Conservation (phyloP, 2,888 invertebrate species). For the Therioaphis trifolii region DNA sequence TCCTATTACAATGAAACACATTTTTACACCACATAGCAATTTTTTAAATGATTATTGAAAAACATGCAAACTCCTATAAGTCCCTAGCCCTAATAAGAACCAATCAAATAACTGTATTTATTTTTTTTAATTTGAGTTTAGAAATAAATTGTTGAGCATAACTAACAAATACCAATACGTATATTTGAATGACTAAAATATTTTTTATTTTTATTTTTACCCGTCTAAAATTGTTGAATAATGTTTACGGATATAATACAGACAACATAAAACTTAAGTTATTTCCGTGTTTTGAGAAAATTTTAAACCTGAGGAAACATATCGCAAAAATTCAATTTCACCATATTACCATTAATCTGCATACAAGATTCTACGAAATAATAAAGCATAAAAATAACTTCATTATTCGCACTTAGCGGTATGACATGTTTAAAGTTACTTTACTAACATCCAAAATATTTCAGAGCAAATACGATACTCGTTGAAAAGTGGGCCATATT, state of each 20-base stretch:
- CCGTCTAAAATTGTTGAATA: slow-evolving; percentile 71
- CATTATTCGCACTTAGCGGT: not conserved
- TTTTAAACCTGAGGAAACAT: not conserved
- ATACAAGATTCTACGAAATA: slow-evolving; percentile 1
- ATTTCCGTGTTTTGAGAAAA: not conserved
- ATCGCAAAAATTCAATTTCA: slow-evolving; percentile 8
- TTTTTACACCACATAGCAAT: too few species aligned
- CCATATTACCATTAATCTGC: not conserved
- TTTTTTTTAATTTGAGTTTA: too few species aligned
- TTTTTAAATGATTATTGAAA: too few species aligned
- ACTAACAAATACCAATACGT: too few species aligned
- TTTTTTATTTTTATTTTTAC: too few species aligned
- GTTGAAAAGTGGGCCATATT: too few species aligned
- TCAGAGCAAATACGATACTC: slow-evolving; percentile 35
- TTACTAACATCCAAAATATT: slow-evolving; percentile 39
- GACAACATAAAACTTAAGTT: slow-evolving; percentile 68
- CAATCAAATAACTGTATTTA: too few species aligned
- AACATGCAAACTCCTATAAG: too few species aligned
- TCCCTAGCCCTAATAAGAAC: too few species aligned
- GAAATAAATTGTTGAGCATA: too few species aligned
- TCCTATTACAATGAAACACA: too few species aligned
- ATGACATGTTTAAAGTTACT: slow-evolving; percentile 41
- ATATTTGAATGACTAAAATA: too few species aligned
- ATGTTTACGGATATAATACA: slow-evolving; percentile 72
- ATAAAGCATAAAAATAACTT: not conserved